Conservation (phyloP, 2,797 vertebrate species). For the Etheostoma perlongum region DNA sequence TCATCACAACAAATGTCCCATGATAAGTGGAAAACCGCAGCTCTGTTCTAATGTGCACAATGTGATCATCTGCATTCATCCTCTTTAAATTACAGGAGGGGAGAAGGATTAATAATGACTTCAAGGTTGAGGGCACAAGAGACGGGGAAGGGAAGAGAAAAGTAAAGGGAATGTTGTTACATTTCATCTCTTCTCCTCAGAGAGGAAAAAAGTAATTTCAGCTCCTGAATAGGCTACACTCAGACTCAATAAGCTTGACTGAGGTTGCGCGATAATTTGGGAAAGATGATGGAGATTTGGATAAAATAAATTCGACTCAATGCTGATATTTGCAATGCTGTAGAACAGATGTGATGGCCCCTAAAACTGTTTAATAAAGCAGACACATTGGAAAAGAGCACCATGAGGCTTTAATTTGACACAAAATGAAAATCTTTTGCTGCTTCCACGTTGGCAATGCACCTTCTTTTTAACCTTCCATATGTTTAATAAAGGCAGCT, state of each 20-base stretch:
- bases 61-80: conserved; percentile 34
- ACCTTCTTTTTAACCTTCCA: neutral
- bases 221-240: conserved; percentile 14
- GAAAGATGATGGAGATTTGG: conserved; percentile 48
- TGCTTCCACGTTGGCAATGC: neutral
- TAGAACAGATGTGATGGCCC: conserved; percentile 23
- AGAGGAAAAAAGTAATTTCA: conserved; percentile 41
- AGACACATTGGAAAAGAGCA: neutral
- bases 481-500: neutral
- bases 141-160: conserved; percentile 8
- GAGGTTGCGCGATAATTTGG: conserved; percentile 38
- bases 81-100: conserved; percentile 9
- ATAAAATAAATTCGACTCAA: conserved; percentile 43
- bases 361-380: conserved; percentile 34
- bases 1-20: conserved; percentile 20
- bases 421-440: neutral
- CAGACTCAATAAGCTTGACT: conserved; percentile 23
- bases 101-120: conserved; percentile 36
- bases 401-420: conserved; percentile 11
- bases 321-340: conserved; percentile 21
- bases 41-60: neutral
- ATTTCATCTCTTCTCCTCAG: conserved; percentile 33
- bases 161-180: conserved; percentile 44
- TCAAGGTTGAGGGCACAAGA: conserved; percentile 33
- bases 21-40: conserved; percentile 10